Evolutionary conservation across 2,113 vertebrate species (phyloP).

Genomic region (Clarias magur): DNA sequence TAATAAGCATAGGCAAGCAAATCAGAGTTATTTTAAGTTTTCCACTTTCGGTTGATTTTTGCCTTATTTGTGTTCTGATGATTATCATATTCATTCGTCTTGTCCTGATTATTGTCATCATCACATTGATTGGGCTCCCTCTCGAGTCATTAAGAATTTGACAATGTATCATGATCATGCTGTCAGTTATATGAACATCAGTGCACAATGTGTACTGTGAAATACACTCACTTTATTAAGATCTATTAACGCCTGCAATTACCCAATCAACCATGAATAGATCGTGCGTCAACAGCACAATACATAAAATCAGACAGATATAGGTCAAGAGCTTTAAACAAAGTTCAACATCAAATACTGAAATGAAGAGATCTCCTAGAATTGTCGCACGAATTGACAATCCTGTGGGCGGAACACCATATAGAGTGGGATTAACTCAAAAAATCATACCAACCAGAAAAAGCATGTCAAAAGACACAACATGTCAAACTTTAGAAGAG

Average conservation of each 20-base stretch:
- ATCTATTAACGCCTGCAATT: neutral
- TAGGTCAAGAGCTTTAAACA: neutral
- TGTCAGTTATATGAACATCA: neutral
- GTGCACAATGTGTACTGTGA: neutral
- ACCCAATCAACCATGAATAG: neutral
- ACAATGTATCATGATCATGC: neutral
- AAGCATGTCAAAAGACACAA: neutral
- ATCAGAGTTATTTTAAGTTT: neutral
- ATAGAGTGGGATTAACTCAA: neutral
- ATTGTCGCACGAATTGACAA: neutral
- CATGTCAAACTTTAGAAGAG: neutral
- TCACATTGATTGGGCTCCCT: neutral
- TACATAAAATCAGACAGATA: neutral
- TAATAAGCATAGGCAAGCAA: neutral
- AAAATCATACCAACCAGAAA: neutral
- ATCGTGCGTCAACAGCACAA: neutral
- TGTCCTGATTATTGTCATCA: neutral
- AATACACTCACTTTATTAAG: neutral
- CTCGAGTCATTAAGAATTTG: neutral
- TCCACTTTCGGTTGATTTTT: neutral
- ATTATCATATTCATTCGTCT: conserved; percentile 1
- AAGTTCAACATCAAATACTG: neutral
- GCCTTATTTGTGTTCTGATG: neutral
- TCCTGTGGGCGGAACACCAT: neutral
- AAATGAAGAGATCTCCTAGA: neutral